Percentiles rank a stretch among this genome's conserved stretches.
Conservation (phyloP, 2,888 invertebrate species). For the Galeopsomyia nigrocyanea region DNA sequence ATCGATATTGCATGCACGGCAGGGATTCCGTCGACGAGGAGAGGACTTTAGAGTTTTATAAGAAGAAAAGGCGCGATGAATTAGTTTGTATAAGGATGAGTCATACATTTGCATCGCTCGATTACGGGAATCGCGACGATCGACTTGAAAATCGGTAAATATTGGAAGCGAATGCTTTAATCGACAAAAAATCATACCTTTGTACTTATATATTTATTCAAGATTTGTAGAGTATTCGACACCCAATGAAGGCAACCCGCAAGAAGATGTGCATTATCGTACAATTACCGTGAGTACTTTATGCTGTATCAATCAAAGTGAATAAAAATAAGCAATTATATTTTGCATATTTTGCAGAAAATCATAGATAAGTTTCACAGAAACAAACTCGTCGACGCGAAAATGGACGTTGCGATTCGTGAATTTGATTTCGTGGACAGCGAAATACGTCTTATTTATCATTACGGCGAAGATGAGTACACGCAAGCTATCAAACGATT, state of each 20-base stretch:
- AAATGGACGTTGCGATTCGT: constrained; percentile 76
- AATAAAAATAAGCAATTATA: background rate
- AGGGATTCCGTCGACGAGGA: constrained; percentile 60
- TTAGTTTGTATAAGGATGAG: constrained; percentile 74
- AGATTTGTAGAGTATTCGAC: constrained; percentile 66
- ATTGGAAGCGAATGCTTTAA: no score
- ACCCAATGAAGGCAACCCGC: constrained; percentile 27
- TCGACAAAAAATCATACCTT: background rate
- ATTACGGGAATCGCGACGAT: constrained; percentile 74
- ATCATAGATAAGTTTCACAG: constrained; percentile 77
- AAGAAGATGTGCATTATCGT: constrained; percentile 51
- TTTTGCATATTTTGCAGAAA: constrained; percentile 64
- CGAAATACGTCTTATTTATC: constrained; percentile 75
- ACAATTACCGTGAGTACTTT: constrained; percentile 51
- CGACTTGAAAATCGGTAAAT: constrained; percentile 59
- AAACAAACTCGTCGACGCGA: constrained; percentile 72
- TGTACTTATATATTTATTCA: background rate
- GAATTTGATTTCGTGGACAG: constrained; percentile 74
- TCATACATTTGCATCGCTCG: constrained; percentile 71
- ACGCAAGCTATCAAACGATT: constrained; percentile 77
- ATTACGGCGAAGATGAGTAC: constrained; percentile 74
- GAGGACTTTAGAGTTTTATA: constrained; percentile 71
- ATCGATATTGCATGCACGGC: constrained; percentile 63
- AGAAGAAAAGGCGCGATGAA: constrained; percentile 79
- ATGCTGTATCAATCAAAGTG: background rate